Percentiles rank a stretch among this genome's conserved stretches.
Evolutionary conservation across 2,888 invertebrate species (phyloP).

Genomic region (Phaedon cochleariae): DNA sequence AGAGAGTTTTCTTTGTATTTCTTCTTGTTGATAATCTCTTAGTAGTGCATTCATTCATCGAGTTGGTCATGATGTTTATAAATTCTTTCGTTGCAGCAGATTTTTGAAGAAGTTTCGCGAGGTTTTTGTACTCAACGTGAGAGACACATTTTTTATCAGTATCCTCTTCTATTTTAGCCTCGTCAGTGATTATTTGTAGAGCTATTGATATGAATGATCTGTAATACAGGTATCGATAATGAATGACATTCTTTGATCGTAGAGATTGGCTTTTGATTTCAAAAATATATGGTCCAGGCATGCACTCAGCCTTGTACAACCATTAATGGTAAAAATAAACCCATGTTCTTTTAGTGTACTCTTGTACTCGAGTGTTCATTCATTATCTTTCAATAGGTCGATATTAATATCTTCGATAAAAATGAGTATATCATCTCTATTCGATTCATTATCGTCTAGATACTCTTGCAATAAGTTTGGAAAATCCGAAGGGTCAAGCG

Average conservation of each 20-base stretch:
- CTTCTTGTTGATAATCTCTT: slow-evolving; percentile 2
- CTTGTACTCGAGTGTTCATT: slow-evolving; percentile 6
- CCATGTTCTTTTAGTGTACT: slow-evolving; percentile 7
- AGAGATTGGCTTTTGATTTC: slow-evolving; percentile 1
- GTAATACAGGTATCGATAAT: slow-evolving; percentile 8
- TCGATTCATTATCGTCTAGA: slow-evolving; percentile 6
- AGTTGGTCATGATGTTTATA: slow-evolving; percentile 6
- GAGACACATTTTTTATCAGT: background rate
- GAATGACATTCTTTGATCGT: slow-evolving; percentile 8
- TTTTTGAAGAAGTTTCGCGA: slow-evolving; percentile 9
- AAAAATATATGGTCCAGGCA: slow-evolving; percentile 6
- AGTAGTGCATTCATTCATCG: slow-evolving; percentile 11
- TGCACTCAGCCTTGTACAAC: slow-evolving; percentile 10
- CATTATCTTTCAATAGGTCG: slow-evolving; percentile 6
- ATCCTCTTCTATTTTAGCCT: slow-evolving; percentile 3
- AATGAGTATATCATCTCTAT: slow-evolving; percentile 12
- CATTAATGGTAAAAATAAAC: background rate
- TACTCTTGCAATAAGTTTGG: slow-evolving; percentile 7
- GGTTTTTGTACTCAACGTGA: slow-evolving; percentile 6
- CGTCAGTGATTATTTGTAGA: slow-evolving; percentile 11
- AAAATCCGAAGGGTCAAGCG: slow-evolving; percentile 6
- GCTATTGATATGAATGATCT: slow-evolving; percentile 17
- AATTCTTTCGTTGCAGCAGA: background rate
- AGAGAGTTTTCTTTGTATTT: slow-evolving; percentile 5
- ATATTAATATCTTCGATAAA: slow-evolving; percentile 12